Percentiles rank a stretch among this genome's conserved stretches.
These are phyloP conservation scores for Papilio polytes DNA, from an alignment of 1,140 invertebrate species.

Conservation along the genomic window DNA sequence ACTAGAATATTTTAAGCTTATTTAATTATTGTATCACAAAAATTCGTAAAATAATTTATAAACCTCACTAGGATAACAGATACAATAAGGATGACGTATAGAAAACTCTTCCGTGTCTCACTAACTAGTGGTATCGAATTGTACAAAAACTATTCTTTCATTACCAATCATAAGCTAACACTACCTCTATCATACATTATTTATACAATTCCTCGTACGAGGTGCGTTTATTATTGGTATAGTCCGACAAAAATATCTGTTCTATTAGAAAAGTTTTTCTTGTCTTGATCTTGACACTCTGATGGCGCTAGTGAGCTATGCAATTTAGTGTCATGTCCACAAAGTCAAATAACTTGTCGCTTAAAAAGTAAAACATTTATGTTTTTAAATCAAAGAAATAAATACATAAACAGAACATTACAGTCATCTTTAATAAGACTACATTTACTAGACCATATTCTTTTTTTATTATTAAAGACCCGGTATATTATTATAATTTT, in stretches of 20 bases:
- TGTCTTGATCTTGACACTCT: no score
- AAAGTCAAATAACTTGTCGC: no score
- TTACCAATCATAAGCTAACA: conserved; percentile 66
- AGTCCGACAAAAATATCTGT: background rate
- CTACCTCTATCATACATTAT: conserved; percentile 76
- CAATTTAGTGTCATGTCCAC: no score
- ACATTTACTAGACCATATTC: no score
- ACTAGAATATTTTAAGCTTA: conserved; percentile 42
- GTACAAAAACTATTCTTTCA: conserved; percentile 79
- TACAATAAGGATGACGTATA: conserved; percentile 24
- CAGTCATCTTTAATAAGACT: background rate
- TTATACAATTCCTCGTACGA: conserved; percentile 61
- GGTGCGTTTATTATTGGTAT: conserved; percentile 24
- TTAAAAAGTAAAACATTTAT: no score
- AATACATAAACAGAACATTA: no score
- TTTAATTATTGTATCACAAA: conserved; percentile 44
- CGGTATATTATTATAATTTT: no score
- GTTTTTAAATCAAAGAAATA: no score
- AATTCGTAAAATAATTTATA: conserved; percentile 36
- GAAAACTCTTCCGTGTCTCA: conserved; percentile 57
- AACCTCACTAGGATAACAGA: conserved; percentile 8
- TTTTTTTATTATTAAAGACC: no score
- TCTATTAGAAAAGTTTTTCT: no score
- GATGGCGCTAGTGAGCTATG: no score
- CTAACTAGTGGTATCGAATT: conserved; percentile 76